Conservation (phyloP, 2,888 invertebrate genomes). For the Stenodera caucasica region DNA sequence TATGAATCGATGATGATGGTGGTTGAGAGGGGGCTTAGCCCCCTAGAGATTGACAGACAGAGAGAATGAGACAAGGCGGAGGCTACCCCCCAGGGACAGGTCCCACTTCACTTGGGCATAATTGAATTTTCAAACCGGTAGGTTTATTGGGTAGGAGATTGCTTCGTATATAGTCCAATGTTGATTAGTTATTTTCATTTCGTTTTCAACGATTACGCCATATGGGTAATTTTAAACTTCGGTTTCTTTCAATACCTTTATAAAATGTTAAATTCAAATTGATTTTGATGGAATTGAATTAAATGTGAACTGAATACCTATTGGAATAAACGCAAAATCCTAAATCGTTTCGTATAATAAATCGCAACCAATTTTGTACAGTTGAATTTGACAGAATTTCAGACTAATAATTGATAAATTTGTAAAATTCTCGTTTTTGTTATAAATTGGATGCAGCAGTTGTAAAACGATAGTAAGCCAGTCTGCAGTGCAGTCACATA, state of each 20-base stretch:
- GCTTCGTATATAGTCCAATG: constrained; percentile 44
- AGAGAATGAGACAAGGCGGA: constrained; percentile 32
- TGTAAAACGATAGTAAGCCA: not conserved
- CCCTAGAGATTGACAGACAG: constrained; percentile 19
- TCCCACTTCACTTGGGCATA: constrained; percentile 52
- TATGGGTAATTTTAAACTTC: constrained; percentile 54
- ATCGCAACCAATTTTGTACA: too few relatives aligned
- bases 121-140: constrained; percentile 56
- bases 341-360: not conserved
- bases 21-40: constrained; percentile 29
- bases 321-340: not conserved
- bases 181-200: constrained; percentile 55
- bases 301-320: not conserved
- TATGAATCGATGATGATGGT: not conserved
- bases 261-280: not conserved
- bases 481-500: constrained; percentile 36
- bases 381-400: too few relatives aligned
- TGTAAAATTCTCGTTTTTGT: too few relatives aligned
- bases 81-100: constrained; percentile 43
- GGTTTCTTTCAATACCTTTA: constrained; percentile 31
- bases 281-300: not conserved
- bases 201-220: constrained; percentile 51
- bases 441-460: not conserved
- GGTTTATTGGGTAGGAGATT: constrained; percentile 56
- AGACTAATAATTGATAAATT: too few relatives aligned